Evolutionary conservation across 2,797 vertebrate species (phyloP).

Genomic region (Melanotaenia nigrans): DNA sequence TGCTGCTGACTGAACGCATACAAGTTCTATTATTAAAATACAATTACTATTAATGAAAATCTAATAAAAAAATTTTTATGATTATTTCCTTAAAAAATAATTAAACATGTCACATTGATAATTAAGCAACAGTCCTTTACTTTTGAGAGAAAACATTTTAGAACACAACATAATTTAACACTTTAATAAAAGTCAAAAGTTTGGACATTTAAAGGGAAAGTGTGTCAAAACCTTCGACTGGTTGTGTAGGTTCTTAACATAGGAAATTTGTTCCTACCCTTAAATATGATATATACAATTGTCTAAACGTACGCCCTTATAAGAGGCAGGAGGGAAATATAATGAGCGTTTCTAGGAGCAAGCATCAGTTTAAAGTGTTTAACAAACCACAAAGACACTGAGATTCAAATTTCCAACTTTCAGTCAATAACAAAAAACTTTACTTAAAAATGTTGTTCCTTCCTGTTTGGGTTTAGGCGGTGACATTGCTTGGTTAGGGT

Average conservation of each 20-base stretch:
- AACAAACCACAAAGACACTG: neutral
- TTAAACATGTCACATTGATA: conserved; percentile 12
- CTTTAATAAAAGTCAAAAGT: neutral
- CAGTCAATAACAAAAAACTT: neutral
- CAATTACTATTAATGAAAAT: conserved; percentile 10
- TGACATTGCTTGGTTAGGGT: neutral
- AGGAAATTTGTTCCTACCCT: no score
- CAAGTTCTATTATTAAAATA: neutral
- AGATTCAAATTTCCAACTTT: neutral
- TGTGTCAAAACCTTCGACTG: neutral
- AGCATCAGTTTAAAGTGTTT: neutral
- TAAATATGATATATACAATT: neutral
- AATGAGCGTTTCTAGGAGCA: no score
- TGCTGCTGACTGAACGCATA: conserved; percentile 20
- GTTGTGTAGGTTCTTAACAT: neutral
- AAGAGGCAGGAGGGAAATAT: neutral
- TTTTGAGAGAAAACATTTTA: neutral
- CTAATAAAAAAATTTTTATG: neutral
- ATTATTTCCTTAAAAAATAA: neutral
- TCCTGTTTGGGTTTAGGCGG: neutral
- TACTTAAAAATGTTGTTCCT: neutral
- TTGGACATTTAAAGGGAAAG: neutral
- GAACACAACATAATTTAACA: neutral
- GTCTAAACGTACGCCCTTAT: neutral
- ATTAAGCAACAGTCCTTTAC: conserved; percentile 24